Evolutionary conservation across 2,113 vertebrate genomes (phyloP).

Genomic region (Procapra przewalskii): DNA sequence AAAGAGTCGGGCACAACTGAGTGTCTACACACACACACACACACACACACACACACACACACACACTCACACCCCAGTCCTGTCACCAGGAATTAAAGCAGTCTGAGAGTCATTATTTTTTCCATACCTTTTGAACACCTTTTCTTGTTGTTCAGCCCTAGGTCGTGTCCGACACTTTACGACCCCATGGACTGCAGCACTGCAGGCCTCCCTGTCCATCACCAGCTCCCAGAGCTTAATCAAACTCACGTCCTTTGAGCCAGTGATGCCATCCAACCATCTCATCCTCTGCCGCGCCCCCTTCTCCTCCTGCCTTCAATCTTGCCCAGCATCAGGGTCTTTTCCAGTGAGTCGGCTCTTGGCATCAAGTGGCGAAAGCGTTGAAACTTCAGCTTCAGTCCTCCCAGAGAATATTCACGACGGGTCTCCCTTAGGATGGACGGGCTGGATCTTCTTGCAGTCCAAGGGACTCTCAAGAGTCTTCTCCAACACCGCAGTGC

Average conservation of each 20-base stretch:
- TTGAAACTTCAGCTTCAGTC: background rate
- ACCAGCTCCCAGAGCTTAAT: accelerated
- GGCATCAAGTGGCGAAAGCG: accelerated
- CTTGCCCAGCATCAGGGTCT: background rate
- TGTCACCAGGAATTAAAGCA: background rate
- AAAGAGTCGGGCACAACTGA: background rate
- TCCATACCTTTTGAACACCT: background rate
- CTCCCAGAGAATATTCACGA: accelerated
- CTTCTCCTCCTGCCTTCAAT: background rate
- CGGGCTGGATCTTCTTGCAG: background rate
- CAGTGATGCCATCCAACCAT: no score
- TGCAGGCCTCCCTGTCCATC: background rate
- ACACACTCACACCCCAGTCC: no score
- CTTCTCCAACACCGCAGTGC: background rate
- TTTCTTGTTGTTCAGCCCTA: accelerated
- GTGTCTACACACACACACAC: background rate
- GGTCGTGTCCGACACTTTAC: accelerated
- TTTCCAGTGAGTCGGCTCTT: background rate
- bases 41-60: no score
- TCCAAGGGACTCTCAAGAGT: background rate
- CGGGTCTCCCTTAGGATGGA: background rate
- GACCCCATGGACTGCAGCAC: background rate
- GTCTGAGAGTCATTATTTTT: accelerated
- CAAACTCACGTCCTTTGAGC: background rate
- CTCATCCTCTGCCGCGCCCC: background rate